Evolutionary conservation across 2,113 vertebrate species (phyloP), one percentile per base, ranked within the genome.

Genomic region (Zeus faber): DNA sequence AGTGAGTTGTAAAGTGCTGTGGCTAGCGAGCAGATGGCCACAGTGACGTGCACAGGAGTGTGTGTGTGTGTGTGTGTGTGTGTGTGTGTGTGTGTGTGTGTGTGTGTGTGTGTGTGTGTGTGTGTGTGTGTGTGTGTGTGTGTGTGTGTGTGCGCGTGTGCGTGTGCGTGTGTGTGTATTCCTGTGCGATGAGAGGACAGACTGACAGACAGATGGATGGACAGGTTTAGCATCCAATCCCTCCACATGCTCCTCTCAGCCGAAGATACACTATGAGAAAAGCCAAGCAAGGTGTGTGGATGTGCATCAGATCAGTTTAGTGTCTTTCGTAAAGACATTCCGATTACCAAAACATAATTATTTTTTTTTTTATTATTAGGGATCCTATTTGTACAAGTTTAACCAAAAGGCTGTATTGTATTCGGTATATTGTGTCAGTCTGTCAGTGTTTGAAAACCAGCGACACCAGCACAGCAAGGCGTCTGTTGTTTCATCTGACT

Each of bases 121-220:
- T 73, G 65, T 72, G 62, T 79, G 72, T 76, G 6, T 63, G 7
- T 14, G 62, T 64, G 9, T 16, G 16, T 25, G 57, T 5, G 52
- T 27, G 20, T 22, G 22, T 46, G 29, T 16, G 22, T 27, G 54
- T 55, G 27, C 16, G 7, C 26, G 17, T 49, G 25, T 43, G 27
- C 46, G 16, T 33, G 57, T 31, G 33, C 11, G 22, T 23, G 11
- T 18, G 50, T 43, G 18, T 33, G 45, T 5, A 24, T 24, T 24
- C 39, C 3, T n/a, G n/a, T n/a, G 79, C 69, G 75, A 76, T 74
- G 61, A 67, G 54, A 49, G 56, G 73, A 84, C 85, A 85, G 85
- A 79, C 75, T 78, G 78, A 85, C 70, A 70, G 78, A 84, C 85
- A 87, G 77, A 86, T 87, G 85, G 83, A 84, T 59, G 74, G 80